A percentile compares a stretch with the other conserved stretches of the same genome.
These are phyloP conservation scores for Clistopyga incitator DNA, from an alignment of 2,888 invertebrate genomes.

Conservation along the genomic window DNA sequence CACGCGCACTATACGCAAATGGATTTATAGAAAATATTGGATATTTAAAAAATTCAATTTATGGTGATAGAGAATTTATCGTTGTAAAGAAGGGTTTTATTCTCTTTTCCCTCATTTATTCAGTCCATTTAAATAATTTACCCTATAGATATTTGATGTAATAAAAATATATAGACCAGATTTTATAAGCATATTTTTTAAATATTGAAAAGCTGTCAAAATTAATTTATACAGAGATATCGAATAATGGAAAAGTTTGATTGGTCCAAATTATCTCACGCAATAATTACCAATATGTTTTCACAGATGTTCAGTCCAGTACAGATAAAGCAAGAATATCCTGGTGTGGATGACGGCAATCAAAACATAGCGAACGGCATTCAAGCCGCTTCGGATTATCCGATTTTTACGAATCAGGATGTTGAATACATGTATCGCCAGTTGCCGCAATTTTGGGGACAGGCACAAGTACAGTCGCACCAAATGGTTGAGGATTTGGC, in stretches of 20 bases:
- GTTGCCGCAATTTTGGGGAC: constrained; percentile 81
- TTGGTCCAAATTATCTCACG: background rate
- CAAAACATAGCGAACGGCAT: constrained; percentile 74
- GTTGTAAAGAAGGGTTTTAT: no score
- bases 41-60: no score
- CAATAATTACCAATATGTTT: background rate
- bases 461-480: constrained; percentile 77
- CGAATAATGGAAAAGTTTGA: background rate
- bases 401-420: constrained; percentile 80
- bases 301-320: constrained; percentile 82
- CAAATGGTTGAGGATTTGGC: constrained; percentile 77
- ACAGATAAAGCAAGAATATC: constrained; percentile 82
- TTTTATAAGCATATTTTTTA: background rate
- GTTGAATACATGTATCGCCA: constrained; percentile 81
- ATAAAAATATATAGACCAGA: background rate
- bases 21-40: no score
- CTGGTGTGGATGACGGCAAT: constrained; percentile 78
- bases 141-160: background rate
- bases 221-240: background rate
- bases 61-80: no score
- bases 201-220: background rate
- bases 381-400: constrained; percentile 78
- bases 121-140: no score
- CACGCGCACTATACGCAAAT: no score
- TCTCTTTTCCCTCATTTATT: no score